These are phyloP conservation scores for Prionchulus punctatus DNA, from an alignment of 2,888 invertebrate genomes.

Conservation along the genomic window DNA sequence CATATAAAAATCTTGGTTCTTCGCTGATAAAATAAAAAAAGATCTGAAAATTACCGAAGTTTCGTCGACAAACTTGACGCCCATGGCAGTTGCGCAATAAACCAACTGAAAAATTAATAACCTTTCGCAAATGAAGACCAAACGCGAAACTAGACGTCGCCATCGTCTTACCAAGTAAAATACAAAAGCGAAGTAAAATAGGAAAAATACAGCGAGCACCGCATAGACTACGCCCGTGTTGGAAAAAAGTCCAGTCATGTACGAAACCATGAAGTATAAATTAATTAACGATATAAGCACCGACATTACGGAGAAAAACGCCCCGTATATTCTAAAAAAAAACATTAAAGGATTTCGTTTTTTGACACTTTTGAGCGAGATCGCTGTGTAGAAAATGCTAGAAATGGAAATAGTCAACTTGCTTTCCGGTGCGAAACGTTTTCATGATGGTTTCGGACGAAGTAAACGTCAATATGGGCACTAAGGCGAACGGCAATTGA, in stretches of 20 bases:
- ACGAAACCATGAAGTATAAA: conserved; percentile 54
- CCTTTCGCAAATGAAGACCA: too few relatives aligned
- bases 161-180: conserved; percentile 56
- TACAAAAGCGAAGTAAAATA: conserved; percentile 54
- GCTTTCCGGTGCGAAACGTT: conserved; percentile 63
- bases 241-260: conserved; percentile 37
- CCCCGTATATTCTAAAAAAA: conserved; percentile 49
- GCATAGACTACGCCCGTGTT: conserved; percentile 37
- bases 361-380: too few relatives aligned
- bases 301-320: conserved; percentile 50
- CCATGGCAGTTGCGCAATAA: too few relatives aligned
- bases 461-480: conserved; percentile 71
- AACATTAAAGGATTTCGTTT: conserved; percentile 17
- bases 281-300: conserved; percentile 58
- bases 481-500: conserved; percentile 67
- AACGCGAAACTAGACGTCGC: too few relatives aligned
- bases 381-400: too few relatives aligned
- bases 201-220: conserved; percentile 42
- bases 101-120: too few relatives aligned
- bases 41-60: too few relatives aligned
- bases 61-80: too few relatives aligned
- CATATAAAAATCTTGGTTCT: too few relatives aligned
- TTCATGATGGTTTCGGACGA: conserved; percentile 62
- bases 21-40: too few relatives aligned
- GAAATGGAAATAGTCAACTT: conserved; percentile 21